A percentile compares a stretch with the other conserved stretches of the same genome.
These are phyloP conservation scores for Patella pellucida DNA, from an alignment of 2,888 invertebrate species.

Conservation along the genomic window DNA sequence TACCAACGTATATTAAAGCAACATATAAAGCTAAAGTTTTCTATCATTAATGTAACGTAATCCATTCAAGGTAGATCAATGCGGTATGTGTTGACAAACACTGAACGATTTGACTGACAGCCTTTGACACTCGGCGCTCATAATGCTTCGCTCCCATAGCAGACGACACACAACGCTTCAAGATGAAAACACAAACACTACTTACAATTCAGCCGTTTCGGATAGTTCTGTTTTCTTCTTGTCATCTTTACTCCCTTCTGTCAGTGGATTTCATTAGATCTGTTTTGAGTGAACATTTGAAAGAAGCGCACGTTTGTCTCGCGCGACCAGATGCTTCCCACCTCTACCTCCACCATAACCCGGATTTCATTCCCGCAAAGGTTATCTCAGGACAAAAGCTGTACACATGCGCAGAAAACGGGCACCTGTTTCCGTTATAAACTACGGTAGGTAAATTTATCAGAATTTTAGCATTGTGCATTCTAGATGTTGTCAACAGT, in stretches of 20 bases:
- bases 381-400: constrained; percentile 27
- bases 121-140: constrained; percentile 17
- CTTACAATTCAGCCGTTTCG: constrained; percentile 65
- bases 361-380: constrained; percentile 24
- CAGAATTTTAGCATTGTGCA: no score
- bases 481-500: no score
- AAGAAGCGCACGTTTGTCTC: constrained; percentile 10
- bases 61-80: no score
- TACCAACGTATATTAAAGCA: no score
- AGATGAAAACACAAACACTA: constrained; percentile 32
- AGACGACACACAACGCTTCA: constrained; percentile 32
- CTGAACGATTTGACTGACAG: constrained; percentile 18
- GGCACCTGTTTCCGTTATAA: constrained; percentile 36
- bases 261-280: constrained; percentile 10
- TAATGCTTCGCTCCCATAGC: constrained; percentile 18
- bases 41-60: no score
- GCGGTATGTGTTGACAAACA: not conserved
- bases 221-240: constrained; percentile 77
- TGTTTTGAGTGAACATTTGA: constrained; percentile 2
- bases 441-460: not conserved
- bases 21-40: no score
- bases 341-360: constrained; percentile 22
- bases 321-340: constrained; percentile 9
- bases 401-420: constrained; percentile 35
- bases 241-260: constrained; percentile 46